These are phyloP conservation scores for Drosophila fungiperda DNA, from an alignment of 2,888 invertebrate genomes.

Conservation along the genomic window DNA sequence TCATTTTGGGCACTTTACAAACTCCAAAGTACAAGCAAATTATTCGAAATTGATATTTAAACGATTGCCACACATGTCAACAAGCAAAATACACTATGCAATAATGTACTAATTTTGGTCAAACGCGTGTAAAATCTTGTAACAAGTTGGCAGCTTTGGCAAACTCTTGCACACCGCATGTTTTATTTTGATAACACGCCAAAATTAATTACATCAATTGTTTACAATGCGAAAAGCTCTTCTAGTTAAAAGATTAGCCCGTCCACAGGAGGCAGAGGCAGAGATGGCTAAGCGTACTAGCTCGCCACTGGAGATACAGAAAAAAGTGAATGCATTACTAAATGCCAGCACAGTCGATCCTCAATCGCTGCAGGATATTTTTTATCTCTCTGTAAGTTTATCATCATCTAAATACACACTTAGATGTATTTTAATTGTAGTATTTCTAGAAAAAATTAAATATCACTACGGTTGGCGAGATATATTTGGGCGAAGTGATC, in stretches of 20 bases:
- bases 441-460: conserved; percentile 58
- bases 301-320: conserved; percentile 86
- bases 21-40: conserved; percentile 6
- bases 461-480: conserved; percentile 54
- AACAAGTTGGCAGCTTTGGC: conserved; percentile 43
- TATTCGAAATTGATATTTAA: neutral
- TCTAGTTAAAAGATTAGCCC: conserved; percentile 16
- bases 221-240: conserved; percentile 21
- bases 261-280: neutral
- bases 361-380: conserved; percentile 89
- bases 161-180: conserved; percentile 37
- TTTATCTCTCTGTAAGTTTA: conserved; percentile 88
- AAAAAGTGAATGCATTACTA: conserved; percentile 90
- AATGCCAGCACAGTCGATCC: conserved; percentile 87
- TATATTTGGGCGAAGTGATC: conserved; percentile 90
- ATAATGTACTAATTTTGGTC: conserved; percentile 79
- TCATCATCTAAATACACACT: neutral
- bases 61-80: conserved; percentile 84
- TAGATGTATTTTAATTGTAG: conserved; percentile 9
- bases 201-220: neutral
- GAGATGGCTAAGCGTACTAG: conserved; percentile 22
- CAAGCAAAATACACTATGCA: neutral
- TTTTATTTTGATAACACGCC: conserved; percentile 32
- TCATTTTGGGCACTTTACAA: conserved; percentile 37
- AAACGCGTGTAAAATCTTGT: conserved; percentile 11